These are phyloP conservation scores for Melozone crissalis DNA, from an alignment of 2,113 vertebrate genomes.

Conservation along the genomic window DNA sequence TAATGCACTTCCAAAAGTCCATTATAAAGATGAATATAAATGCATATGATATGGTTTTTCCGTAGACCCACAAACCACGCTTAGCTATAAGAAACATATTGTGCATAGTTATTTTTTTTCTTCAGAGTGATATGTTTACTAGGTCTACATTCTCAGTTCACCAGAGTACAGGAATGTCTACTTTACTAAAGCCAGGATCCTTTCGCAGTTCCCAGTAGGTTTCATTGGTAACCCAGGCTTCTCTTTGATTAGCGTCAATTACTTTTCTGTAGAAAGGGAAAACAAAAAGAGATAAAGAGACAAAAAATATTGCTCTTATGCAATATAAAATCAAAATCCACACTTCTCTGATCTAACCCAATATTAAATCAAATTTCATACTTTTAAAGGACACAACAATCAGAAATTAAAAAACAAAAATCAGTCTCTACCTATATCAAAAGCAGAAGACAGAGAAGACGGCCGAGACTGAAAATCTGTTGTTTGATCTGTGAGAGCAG, in stretches of 20 bases:
- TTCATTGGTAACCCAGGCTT: constrained; percentile 95
- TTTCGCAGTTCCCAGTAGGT: constrained; percentile 97
- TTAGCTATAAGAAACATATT: constrained; percentile 82
- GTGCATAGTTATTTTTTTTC: constrained; percentile 90
- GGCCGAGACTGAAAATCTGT: background rate
- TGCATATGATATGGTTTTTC: constrained; percentile 71
- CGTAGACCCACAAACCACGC: constrained; percentile 75
- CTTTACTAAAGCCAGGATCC: constrained; percentile 95
- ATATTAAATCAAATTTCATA: background rate
- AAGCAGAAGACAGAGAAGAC: background rate
- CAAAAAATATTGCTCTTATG: background rate
- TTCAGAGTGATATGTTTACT: constrained; percentile 76
- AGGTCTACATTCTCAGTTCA: constrained; percentile 80
- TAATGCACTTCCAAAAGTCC: constrained; percentile 81
- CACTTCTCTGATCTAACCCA: background rate
- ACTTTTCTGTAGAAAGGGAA: constrained; percentile 83
- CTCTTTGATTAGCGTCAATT: constrained; percentile 90
- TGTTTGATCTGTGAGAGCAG: background rate
- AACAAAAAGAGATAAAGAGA: background rate
- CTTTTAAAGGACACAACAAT: background rate
- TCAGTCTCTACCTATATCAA: background rate
- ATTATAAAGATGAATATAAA: constrained; percentile 83
- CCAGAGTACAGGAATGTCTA: constrained; percentile 91
- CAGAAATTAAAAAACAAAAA: background rate
- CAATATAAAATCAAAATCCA: background rate